Evolutionary conservation across 1,140 invertebrate genomes (phyloP), one percentile per base, ranked within the genome.

Genomic region (Phthorimaea operculella): DNA sequence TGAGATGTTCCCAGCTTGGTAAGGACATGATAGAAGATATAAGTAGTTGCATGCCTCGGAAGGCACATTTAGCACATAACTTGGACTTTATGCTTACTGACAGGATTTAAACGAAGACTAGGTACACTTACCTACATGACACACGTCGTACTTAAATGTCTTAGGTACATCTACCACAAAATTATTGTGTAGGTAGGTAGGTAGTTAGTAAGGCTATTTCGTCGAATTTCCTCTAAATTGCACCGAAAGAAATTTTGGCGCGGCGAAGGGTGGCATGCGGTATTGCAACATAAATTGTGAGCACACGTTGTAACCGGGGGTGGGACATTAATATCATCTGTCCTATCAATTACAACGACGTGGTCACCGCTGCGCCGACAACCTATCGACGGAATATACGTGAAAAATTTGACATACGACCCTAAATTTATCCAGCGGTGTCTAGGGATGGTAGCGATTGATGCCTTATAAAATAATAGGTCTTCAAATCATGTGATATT

Each of bases 321-420:
- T 39, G 39, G 62, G 63, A 64, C 69, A 76, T 76, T 76, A 79
- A 81, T 76, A 76, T 74, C 69, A 72, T 70, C 62, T 69, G 72
- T 68, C 72, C 73, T 73, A 78, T 76, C 72, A 78, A 80, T 78
- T 76, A 78, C 61, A 69, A 47, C 56, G 64, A 59, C 66, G 66
- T 68, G 73, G 66, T 75, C 66, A 67, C 66, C 67, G 68, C 62
- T 69, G 65, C 54, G 64, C 49, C 66, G 64, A 71, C 67, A 69
- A 60, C 59, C 67, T 67, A 69, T 70, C 63, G 59, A 60, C 65
- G 66, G 68, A 71, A 70, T 68, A 68, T 71, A 70, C 57, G 66
- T 66, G 68, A 70, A 72, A 75, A 79, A 70, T 71, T 72, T 72
- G 60, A 71, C 68, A 62, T 55, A 68, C 59, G 55, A 65, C 60